Percentiles rank a stretch among this genome's conserved stretches.
phyloP scores from a whole-genome alignment of 53 echinoderm and acorn worm genomes.

The Zoroaster sp. region DNA sequence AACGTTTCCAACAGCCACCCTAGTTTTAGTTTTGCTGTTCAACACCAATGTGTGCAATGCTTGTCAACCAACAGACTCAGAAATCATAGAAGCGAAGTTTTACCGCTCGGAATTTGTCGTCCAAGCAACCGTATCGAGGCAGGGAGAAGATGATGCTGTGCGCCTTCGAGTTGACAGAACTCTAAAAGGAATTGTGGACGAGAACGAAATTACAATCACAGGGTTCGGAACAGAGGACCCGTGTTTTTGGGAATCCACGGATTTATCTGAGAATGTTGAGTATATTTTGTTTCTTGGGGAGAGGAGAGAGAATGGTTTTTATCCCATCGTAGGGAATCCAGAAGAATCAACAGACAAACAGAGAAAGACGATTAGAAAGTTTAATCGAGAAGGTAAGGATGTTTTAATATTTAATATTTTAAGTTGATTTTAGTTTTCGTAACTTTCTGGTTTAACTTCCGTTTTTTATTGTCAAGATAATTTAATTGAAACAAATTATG shows the following conservation, averaged over 20 bases:
- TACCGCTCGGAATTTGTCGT: conserved; percentile 14
- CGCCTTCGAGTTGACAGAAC: conserved; percentile 9
- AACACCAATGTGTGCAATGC: conserved; percentile 26
- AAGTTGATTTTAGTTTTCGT: too few species aligned
- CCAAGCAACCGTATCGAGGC: not conserved
- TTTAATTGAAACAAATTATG: too few species aligned
- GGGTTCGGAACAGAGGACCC: conserved; percentile 60
- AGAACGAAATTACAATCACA: not conserved
- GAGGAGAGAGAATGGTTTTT: not conserved
- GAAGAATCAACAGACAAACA: not conserved
- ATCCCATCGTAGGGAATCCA: conserved; percentile 35
- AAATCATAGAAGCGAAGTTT: conserved; percentile 12
- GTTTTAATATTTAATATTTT: not conserved
- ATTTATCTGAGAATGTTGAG: conserved; percentile 19
- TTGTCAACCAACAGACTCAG: conserved; percentile 12
- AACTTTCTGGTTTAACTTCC: too few species aligned
- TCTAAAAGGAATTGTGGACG: conserved; percentile 12
- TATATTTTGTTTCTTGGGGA: conserved; percentile 44
- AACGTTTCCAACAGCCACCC: not conserved
- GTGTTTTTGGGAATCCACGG: conserved; percentile 40
- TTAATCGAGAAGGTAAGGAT: conserved; percentile 11
- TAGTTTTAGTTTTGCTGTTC: not conserved
- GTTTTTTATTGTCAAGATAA: too few species aligned
- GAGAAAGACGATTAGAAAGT: conserved; percentile 11
- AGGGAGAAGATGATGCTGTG: not conserved